phyloP scores from a whole-genome alignment of 2,797 vertebrate genomes.

The Schizopygopsis malacanthus region DNA sequence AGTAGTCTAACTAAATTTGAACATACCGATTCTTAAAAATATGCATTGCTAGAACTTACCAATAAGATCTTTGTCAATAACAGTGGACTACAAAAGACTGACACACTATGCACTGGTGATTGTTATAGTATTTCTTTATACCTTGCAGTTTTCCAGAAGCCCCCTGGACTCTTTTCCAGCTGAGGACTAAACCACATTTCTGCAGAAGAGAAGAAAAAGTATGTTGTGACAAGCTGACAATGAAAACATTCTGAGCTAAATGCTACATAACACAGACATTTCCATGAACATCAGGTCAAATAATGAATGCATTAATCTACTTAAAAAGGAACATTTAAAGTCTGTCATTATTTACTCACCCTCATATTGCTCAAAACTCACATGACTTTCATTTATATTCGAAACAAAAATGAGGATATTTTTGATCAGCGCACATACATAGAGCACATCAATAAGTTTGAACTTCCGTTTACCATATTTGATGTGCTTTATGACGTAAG shows the following conservation, averaged over 20 bases:
- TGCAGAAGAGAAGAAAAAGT: slow-evolving; percentile 68
- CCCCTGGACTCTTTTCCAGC: slow-evolving; percentile 99
- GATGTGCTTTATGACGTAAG: neutral
- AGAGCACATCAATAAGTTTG: neutral
- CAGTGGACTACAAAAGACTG: neutral
- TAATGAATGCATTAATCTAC: neutral
- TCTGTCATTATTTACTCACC: neutral
- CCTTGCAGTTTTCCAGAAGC: slow-evolving; percentile 99
- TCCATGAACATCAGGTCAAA: no score
- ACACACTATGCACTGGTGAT: neutral
- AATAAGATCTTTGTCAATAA: neutral
- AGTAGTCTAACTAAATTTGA: neutral
- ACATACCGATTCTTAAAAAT: neutral
- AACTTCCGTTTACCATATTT: neutral
- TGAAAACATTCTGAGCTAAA: neutral
- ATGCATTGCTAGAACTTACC: neutral
- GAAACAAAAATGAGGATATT: neutral
- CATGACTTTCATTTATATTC: neutral
- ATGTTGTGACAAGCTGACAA: slow-evolving; percentile 15
- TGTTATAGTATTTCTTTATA: slow-evolving; percentile 68
- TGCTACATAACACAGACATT: neutral
- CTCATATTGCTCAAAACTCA: neutral
- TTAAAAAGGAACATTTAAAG: neutral
- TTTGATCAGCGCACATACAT: neutral
- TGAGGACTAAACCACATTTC: slow-evolving; percentile 99